Conservation (phyloP, 2,113 vertebrate species). For the Atlantisia rogersi region DNA sequence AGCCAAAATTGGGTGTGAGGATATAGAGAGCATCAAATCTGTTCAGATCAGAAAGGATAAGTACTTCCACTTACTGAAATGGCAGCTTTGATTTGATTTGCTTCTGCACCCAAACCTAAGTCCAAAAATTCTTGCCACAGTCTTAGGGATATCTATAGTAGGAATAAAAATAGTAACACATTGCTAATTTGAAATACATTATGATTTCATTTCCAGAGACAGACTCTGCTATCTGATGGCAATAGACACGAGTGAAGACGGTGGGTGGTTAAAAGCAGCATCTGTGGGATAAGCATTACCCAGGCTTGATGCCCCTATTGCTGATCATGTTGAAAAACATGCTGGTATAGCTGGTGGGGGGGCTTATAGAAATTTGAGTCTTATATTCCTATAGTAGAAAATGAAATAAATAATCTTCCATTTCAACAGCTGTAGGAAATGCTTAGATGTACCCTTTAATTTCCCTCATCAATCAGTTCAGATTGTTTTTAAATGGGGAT, state of each 20-base stretch:
- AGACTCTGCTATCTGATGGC: not conserved
- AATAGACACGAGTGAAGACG: not conserved
- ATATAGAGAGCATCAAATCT: not conserved
- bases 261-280: not conserved
- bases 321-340: not conserved
- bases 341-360: not conserved
- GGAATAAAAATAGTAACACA: not conserved
- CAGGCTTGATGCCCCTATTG: not conserved
- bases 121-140: not conserved
- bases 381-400: not conserved
- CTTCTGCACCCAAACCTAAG: not conserved
- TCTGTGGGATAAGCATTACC: not conserved
- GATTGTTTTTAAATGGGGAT: constrained; percentile 55
- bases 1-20: not conserved
- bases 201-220: not conserved
- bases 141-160: not conserved
- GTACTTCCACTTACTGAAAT: fast-evolving
- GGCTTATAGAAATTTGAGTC: not conserved
- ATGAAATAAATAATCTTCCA: not conserved
- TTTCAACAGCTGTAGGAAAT: constrained; percentile 5
- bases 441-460: not conserved
- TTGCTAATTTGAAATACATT: not conserved
- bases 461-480: constrained; percentile 17
- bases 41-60: not conserved
- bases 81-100: not conserved